Evolutionary conservation across 2,888 invertebrate genomes (phyloP).

Genomic region (Cheilosia urbana): DNA sequence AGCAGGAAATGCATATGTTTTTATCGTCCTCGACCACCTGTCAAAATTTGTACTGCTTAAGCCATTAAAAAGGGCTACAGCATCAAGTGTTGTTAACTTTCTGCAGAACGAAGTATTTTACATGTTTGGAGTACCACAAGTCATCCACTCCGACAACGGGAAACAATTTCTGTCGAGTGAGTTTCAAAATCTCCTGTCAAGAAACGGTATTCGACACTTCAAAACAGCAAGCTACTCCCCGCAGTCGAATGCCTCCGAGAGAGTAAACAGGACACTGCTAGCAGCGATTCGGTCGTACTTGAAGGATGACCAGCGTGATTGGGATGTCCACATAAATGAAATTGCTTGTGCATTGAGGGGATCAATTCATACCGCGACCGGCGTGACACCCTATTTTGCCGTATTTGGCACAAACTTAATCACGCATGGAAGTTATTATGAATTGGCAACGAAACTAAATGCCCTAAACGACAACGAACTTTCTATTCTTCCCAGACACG

Average conservation of each 20-base stretch:
- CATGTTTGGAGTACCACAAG: conserved; percentile 18
- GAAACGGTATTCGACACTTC: not conserved
- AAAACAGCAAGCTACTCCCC: conserved; percentile 58
- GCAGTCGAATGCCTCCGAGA: conserved; percentile 78
- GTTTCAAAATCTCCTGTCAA: conserved; percentile 54
- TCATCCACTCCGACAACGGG: conserved; percentile 77
- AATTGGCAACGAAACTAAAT: too few species aligned
- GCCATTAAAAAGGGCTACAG: not conserved
- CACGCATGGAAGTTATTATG: too few species aligned
- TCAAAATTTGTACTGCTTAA: not conserved
- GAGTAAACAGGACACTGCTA: conserved; percentile 78
- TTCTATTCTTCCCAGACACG: too few species aligned
- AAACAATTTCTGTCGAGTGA: conserved; percentile 73
- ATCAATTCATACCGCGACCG: conserved; percentile 43
- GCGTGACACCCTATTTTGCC: conserved; percentile 46
- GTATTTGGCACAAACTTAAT: conserved; percentile 52
- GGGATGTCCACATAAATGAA: conserved; percentile 56
- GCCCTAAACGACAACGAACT: not conserved
- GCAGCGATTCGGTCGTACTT: conserved; percentile 77
- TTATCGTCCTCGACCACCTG: not conserved
- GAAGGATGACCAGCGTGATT: conserved; percentile 59
- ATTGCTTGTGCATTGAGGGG: conserved; percentile 53
- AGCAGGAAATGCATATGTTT: conserved; percentile 2
- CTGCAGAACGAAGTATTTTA: not conserved
- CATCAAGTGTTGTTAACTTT: not conserved